Conservation (phyloP, 2,113 vertebrate species). For the Channa maculata region DNA sequence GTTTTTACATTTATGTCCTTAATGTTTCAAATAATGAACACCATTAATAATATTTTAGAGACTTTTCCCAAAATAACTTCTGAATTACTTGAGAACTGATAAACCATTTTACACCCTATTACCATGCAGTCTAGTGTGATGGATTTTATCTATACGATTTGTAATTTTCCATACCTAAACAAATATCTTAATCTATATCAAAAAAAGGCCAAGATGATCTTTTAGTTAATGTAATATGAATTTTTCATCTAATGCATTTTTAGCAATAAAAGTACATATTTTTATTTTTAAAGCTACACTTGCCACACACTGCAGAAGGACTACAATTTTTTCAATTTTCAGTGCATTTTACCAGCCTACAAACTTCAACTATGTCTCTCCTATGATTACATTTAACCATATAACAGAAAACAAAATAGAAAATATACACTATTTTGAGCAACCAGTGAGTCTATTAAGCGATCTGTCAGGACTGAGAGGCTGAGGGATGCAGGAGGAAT, state of each 20-base stretch:
- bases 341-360: not conserved
- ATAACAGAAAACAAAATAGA: constrained; percentile 7
- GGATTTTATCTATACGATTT: too few relatives aligned
- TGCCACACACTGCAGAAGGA: constrained; percentile 51
- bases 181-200: too few relatives aligned
- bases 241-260: not conserved
- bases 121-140: too few relatives aligned
- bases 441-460: constrained; percentile 21
- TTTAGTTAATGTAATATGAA: not conserved
- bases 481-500: constrained; percentile 33
- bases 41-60: too few relatives aligned
- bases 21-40: constrained; percentile 2
- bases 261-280: too few relatives aligned
- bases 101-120: too few relatives aligned
- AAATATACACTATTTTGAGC: constrained; percentile 3
- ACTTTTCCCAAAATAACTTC: not conserved
- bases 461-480: constrained; percentile 2
- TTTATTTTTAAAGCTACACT: constrained; percentile 12
- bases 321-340: constrained; percentile 9
- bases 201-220: too few relatives aligned
- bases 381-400: constrained; percentile 13
- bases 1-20: constrained; percentile 4
- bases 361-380: constrained; percentile 9
- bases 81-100: too few relatives aligned
- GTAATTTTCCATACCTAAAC: too few relatives aligned